Evolutionary conservation across 1,140 invertebrate species (phyloP).

Genomic region (Trichonephila clavata): DNA sequence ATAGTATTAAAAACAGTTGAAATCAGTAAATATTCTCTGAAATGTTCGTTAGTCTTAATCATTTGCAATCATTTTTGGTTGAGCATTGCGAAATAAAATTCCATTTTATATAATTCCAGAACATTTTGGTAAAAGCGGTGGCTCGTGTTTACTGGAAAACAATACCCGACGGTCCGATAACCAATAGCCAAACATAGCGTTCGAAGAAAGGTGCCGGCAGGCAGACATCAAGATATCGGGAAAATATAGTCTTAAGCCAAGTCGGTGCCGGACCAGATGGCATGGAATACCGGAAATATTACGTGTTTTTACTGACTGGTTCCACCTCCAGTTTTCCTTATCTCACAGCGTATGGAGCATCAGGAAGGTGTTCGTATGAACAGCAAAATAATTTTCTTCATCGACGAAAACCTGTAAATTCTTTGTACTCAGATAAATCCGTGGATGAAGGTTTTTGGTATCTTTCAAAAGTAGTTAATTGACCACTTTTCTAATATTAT

Average conservation of each 20-base stretch:
- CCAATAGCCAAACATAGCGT: conserved; percentile 53
- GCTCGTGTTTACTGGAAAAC: conserved; percentile 38
- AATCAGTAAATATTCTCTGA: too few species aligned
- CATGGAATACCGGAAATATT: neutral
- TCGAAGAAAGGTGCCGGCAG: conserved; percentile 39
- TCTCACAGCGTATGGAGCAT: too few species aligned
- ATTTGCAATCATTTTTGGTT: too few species aligned
- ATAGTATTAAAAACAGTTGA: too few species aligned
- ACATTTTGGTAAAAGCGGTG: neutral
- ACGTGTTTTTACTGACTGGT: neutral
- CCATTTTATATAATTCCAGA: neutral
- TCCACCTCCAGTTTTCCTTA: neutral
- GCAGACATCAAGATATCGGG: neutral
- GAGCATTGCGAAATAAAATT: neutral
- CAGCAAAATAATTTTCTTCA: too few species aligned
- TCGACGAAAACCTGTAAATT: too few species aligned
- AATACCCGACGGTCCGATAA: conserved; percentile 40
- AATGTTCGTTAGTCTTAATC: too few species aligned
- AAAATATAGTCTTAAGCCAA: conserved; percentile 41
- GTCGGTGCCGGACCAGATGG: conserved; percentile 31
- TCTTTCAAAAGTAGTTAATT: too few species aligned
- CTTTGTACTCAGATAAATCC: too few species aligned
- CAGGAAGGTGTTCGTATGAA: too few species aligned
- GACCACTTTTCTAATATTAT: too few species aligned
- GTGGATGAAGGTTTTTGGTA: too few species aligned